A percentile compares a stretch with the other conserved stretches of the same genome.
Evolutionary conservation across 2,888 invertebrate species (phyloP).

Genomic region (Axea sp.): DNA sequence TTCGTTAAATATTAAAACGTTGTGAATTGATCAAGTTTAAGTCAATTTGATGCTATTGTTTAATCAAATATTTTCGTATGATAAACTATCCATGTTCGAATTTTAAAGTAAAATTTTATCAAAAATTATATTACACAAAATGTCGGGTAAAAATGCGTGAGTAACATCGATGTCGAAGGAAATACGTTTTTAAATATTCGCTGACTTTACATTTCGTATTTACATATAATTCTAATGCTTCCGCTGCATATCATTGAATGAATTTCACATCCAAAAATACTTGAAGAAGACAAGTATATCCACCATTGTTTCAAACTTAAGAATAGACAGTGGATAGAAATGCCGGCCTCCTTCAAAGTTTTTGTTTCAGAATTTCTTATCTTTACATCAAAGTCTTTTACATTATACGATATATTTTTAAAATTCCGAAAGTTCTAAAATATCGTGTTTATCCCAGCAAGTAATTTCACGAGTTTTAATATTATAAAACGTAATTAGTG

Average conservation of each 20-base stretch:
- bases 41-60: conserved; percentile 23
- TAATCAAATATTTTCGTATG: conserved; percentile 19
- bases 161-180: conserved; percentile 5
- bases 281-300: too few species aligned
- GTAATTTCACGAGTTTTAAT: not conserved
- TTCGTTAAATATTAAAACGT: conserved; percentile 9
- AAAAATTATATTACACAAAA: conserved; percentile 3
- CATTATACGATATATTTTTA: too few species aligned
- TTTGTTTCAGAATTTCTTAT: too few species aligned
- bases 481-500: conserved; percentile 1
- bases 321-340: too few species aligned
- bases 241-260: too few species aligned
- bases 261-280: too few species aligned
- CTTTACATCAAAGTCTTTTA: too few species aligned
- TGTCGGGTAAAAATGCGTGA: conserved; percentile 19
- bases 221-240: conserved; percentile 29
- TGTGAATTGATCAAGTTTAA: conserved; percentile 11
- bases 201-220: conserved; percentile 17
- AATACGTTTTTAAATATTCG: conserved; percentile 12
- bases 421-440: too few species aligned
- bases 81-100: conserved; percentile 4
- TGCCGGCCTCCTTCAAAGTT: too few species aligned
- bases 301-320: too few species aligned
- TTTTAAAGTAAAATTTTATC: conserved; percentile 1
- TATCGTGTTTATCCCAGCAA: not conserved